Base-by-base conservation (phyloP, 2,113 vertebrate genomes). In the Gadus chalcogrammus region DNA sequence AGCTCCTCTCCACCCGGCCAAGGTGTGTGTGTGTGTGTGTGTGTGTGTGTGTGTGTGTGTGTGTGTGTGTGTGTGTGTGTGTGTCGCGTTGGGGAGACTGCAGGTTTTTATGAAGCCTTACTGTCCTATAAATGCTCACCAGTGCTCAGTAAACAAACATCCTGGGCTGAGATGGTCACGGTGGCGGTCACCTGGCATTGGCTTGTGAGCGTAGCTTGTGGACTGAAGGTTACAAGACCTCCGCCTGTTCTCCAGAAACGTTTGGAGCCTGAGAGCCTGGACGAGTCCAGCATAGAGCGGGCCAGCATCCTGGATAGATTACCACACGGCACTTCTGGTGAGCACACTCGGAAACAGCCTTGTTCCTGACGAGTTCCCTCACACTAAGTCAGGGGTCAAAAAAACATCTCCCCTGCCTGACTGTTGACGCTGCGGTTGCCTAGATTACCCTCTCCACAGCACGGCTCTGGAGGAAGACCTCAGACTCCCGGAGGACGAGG, bases 361-460 rank as follows among this genome's bases (percentile, higher is more conserved):
- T 24, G 24, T 24, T 24, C 24, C 24, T 24, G 24, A 24, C 24
- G 24, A 1, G 24, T 24, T 24, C 24, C 24, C 24, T 24, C 24
- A 2, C 1, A 24, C 24, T 24, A 24, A 24, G 24, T 24, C 24
- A 24, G 24, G 1, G 31, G 31, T 35, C 31, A 4, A 48, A 48
- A 48, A 42, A 42, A 42, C 3, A 3, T 42, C 38, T 42, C 38
- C 5, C 38, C 5, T 12, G 8, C 42, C 11, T 48, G 12, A 27
- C 7, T 28, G 13, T 22, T 18, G 56, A 8, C 22, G 8, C 22
- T 58, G 18, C 70, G 48, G 74, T 74, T 67, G 15, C 27, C 22
- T 15, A 90, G 88, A 72, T 27, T 81, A 81, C 64, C 82, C 74
- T 20, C 73, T 88, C 65, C 88, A 90, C 74, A 90, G 88, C 5